phyloP scores from a whole-genome alignment of 2,797 vertebrate species.

The Antennarius maculatus region DNA sequence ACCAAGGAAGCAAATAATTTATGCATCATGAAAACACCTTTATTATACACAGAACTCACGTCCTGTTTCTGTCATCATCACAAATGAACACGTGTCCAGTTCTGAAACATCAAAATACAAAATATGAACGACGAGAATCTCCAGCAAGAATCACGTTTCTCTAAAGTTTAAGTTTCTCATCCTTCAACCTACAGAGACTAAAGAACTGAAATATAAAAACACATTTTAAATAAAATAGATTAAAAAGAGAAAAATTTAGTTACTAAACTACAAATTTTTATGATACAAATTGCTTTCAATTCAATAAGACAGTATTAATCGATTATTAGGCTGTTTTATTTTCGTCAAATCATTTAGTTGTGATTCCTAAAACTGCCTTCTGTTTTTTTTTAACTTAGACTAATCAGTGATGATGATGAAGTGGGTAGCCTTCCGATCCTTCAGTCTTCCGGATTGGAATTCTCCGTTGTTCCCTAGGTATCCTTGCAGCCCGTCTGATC shows the following conservation, averaged over 20 bases:
- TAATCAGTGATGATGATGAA: too few relatives aligned
- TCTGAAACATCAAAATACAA: not conserved
- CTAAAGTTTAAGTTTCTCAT: not conserved
- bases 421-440: too few relatives aligned
- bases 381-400: too few relatives aligned
- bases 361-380: too few relatives aligned
- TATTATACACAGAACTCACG: not conserved
- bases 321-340: too few relatives aligned
- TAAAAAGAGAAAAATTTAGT: not conserved
- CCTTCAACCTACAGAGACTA: not conserved
- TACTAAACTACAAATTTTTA: not conserved
- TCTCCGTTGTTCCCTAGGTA: conserved; percentile 7
- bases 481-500: conserved; percentile 76
- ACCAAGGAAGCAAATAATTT: not conserved
- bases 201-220: not conserved
- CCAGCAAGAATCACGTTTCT: not conserved
- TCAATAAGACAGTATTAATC: too few relatives aligned
- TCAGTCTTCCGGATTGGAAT: too few relatives aligned
- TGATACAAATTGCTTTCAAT: too few relatives aligned
- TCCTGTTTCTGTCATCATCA: not conserved
- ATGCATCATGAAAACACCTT: conserved; percentile 5
- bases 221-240: not conserved
- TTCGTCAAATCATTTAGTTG: too few relatives aligned
- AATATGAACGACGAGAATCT: not conserved
- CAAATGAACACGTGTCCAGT: not conserved